Evolutionary conservation across 2,888 invertebrate species (phyloP).

Genomic region (Lochmaea crataegi): DNA sequence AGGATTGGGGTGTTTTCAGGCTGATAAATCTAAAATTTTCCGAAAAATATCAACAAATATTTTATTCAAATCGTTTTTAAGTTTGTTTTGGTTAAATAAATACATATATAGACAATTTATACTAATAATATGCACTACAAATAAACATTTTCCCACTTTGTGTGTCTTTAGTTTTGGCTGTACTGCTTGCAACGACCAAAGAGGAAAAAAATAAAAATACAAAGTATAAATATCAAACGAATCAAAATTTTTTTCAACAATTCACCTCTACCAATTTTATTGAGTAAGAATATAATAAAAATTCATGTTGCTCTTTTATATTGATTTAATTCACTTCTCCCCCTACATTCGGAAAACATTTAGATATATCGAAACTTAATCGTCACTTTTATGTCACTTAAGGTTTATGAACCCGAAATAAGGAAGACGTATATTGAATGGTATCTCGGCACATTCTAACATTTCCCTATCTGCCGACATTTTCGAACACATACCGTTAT

Average conservation of each 20-base stretch:
- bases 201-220: too few species aligned
- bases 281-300: too few species aligned
- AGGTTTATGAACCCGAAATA: conserved; percentile 4
- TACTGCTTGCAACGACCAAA: too few species aligned
- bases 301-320: not conserved
- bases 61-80: not conserved
- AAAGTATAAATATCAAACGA: too few species aligned
- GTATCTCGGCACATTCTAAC: not conserved
- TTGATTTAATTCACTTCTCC: not conserved
- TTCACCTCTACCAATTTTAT: too few species aligned
- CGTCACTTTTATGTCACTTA: not conserved
- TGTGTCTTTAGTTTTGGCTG: too few species aligned
- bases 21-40: too few species aligned
- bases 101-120: too few species aligned
- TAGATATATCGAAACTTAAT: not conserved
- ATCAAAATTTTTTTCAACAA: too few species aligned
- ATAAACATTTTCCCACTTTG: too few species aligned
- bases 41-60: not conserved
- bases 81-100: too few species aligned
- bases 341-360: not conserved
- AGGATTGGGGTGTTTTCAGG: not conserved
- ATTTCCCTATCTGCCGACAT: conserved; percentile 24
- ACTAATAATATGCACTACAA: too few species aligned
- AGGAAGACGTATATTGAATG: not conserved
- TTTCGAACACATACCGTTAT: conserved; percentile 23